Evolutionary conservation across 2,888 invertebrate species (phyloP).

Genomic region (Parasteatoda lunata): DNA sequence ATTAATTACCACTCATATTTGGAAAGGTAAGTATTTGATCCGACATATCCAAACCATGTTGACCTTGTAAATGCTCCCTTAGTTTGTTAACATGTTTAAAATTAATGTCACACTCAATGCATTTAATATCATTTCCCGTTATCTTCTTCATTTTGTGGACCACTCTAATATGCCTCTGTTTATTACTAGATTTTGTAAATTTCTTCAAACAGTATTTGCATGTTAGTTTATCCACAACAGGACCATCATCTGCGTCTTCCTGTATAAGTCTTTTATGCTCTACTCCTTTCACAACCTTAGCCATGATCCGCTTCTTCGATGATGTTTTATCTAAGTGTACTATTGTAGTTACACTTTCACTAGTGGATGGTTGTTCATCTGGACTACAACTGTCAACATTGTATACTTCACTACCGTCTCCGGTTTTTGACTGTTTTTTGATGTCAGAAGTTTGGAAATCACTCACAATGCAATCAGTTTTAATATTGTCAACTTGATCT

Average conservation of each 20-base stretch:
- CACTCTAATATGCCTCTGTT: slow-evolving; percentile 17
- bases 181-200: slow-evolving; percentile 14
- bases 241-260: neutral
- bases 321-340: neutral
- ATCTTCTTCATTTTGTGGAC: neutral
- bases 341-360: neutral
- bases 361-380: neutral
- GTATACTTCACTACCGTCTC: neutral
- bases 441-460: neutral
- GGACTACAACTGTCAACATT: neutral
- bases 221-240: slow-evolving; percentile 1
- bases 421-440: neutral
- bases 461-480: neutral
- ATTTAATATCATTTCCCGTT: slow-evolving; percentile 12
- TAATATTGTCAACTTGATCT: neutral
- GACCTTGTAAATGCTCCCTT: slow-evolving; percentile 3
- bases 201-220: slow-evolving; percentile 18
- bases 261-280: neutral
- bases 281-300: neutral
- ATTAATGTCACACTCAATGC: slow-evolving; percentile 28
- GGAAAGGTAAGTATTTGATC: slow-evolving; percentile 23
- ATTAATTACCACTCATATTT: slow-evolving; percentile 34
- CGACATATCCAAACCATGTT: slow-evolving; percentile 23
- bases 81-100: slow-evolving; percentile 19
- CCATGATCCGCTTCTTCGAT: neutral